Percentiles rank a stretch among this genome's conserved stretches.
Conservation (phyloP, 2,113 vertebrate genomes). For the Tychaedon coryphoeus region DNA sequence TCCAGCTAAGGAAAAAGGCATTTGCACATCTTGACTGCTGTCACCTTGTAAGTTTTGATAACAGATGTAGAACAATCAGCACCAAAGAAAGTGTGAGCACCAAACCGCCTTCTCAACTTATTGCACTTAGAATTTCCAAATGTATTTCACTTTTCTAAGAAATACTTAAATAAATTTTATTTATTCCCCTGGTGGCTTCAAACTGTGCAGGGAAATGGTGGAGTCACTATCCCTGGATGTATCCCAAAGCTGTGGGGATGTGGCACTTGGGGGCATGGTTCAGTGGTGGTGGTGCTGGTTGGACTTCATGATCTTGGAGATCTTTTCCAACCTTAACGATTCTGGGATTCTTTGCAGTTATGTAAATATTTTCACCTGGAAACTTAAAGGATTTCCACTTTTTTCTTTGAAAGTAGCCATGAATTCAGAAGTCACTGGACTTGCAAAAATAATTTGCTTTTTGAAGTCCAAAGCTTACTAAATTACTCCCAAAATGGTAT, state of each 20-base stretch:
- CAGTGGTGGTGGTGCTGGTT: not conserved
- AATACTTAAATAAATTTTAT: not conserved
- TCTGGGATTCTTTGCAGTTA: not conserved
- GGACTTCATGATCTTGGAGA: not conserved
- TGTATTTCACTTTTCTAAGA: not conserved
- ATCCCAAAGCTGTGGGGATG: not conserved
- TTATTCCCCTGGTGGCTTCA: not conserved
- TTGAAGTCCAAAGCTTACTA: not conserved
- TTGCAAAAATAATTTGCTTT: not conserved
- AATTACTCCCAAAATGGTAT: not conserved
- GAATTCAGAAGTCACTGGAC: not conserved
- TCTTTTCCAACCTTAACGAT: not conserved
- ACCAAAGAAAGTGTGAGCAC: not conserved
- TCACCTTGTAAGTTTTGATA: not conserved
- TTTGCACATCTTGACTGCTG: not conserved
- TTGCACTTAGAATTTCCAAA: not conserved
- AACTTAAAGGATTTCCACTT: fast-evolving
- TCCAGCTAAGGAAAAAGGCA: not conserved
- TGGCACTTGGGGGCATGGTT: not conserved
- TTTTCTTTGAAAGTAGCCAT: not conserved
- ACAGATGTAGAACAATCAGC: not conserved
- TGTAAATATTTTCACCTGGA: not conserved
- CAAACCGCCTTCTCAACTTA: not conserved
- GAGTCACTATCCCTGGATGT: not conserved
- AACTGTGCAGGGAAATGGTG: no score